phyloP scores from a whole-genome alignment of 2,113 vertebrate genomes.

The Oncorhynchus nerka region DNA sequence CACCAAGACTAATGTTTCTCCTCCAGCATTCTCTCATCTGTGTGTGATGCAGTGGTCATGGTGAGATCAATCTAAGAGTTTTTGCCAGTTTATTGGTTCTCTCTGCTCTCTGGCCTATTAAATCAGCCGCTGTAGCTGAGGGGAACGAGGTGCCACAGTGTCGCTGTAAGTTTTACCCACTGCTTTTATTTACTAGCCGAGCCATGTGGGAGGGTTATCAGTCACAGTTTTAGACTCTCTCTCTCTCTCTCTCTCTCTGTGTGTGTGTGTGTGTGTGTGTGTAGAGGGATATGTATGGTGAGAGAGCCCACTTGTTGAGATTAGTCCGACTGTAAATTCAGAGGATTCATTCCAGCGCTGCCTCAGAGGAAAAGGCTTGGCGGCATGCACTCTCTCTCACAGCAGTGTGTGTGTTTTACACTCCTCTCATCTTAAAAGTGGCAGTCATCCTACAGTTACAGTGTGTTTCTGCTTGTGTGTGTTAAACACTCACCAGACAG shows the following conservation, averaged over 20 bases:
- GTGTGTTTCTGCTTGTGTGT: not conserved
- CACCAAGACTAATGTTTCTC: not conserved
- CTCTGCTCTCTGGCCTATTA: conserved; percentile 7
- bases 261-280: no score
- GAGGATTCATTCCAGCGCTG: not conserved
- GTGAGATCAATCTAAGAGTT: not conserved
- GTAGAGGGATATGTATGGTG: no score
- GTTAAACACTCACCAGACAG: not conserved
- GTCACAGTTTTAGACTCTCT: not conserved
- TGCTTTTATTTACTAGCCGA: not conserved
- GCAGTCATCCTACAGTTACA: not conserved
- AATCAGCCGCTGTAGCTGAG: not conserved
- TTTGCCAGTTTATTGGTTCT: conserved; percentile 1
- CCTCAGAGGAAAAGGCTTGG: not conserved
- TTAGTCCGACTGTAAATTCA: conserved; percentile 3
- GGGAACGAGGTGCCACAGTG: not conserved
- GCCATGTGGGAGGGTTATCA: not conserved
- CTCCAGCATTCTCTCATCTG: not conserved
- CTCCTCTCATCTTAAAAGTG: not conserved
- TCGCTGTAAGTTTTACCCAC: not conserved
- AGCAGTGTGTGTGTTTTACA: not conserved
- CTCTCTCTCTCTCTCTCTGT: not conserved
- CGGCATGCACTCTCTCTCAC: no score
- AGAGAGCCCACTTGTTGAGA: conserved; percentile 2
- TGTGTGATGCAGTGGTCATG: not conserved